Evolutionary conservation across 2,797 vertebrate genomes (phyloP), one percentile per base, ranked within the genome.

Genomic region (Microctenopoma stevenorrisi): DNA sequence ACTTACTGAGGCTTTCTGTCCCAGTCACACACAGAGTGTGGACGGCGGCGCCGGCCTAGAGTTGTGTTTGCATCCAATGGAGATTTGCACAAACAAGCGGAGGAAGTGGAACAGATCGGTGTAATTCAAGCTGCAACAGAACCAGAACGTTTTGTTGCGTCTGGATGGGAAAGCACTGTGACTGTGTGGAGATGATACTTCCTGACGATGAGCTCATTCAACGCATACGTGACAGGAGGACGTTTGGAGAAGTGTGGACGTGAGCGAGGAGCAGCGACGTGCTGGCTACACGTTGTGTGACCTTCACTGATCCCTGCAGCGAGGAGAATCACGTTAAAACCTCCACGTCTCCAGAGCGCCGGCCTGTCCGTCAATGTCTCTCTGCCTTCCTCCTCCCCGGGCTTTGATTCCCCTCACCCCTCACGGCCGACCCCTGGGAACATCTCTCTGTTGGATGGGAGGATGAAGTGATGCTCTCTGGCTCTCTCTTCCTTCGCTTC

Each of bases 291-390:
- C 65, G 33, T 35, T 68, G 48, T 59, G 12, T 73, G 73, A 87
- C 86, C 85, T 89, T 85, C 74, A 58, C 79, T 80, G 75, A 72
- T 80, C 75, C 62, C 48, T 1, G 46, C 67, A 33, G 77, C 73
- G 68, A 81, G 86, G 71, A 85, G 78, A 88, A 90, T 89, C 79
- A 57, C 26, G 49, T 87, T 90, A 85, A 69, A 76, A 72, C 64
- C 78, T 74, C 38, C 22, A 42, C 22, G 33, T 83, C 87, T 77
- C 84, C 70, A 54, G 81, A 82, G 85, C 22, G 28, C 46, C 26
- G 10, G 75, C 68, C 81, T 78, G 76, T 86, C 89, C 50, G 68
- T 82, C 85, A 82, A n/a, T 73, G 75, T 68, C 63, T 33, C 46
- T 50, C 64, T 44, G 54, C 56, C 74, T 43, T 74, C 18, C 5